Evolutionary conservation across 2,797 vertebrate genomes (phyloP), one percentile per base, ranked within the genome.

Genomic region (Mallotus villosus): DNA sequence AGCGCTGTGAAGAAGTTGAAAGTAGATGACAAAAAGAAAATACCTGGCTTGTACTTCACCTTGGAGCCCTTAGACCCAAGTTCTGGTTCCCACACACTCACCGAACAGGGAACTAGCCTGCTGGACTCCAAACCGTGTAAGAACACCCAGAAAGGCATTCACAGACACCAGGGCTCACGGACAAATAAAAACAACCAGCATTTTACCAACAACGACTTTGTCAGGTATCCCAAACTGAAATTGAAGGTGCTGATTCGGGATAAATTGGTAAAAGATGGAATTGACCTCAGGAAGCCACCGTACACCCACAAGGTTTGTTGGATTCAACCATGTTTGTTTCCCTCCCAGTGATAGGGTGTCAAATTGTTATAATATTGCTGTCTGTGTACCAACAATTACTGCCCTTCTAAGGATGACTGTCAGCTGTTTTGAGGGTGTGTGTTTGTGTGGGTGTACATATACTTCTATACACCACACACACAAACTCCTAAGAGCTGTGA

Each of bases 171-270:
- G 84, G 83, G 71, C 68, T 88, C 73, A 72, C 92, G 80, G 76
- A 89, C 85, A 29, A 87, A 88, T 74, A 92, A 88, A 80, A 90
- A 88, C 2, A 84, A 89, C 77, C 80, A 9, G 1, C 76, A 79
- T 53, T 75, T 78, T 68, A 91, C 82, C 27, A 84, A 87, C 32
- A 90, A 87, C 72, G 94, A 95, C 80, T 92, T 92, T 85, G 88
- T 94, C 77, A 93, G 90, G 27, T 97, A 95, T 82, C 97, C 97
- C 53, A 93, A 94, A 76, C 88, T 99, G 80, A 97, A 96, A 78
- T 91, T 98, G 75, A 99, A 99, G 89, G 96, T 98, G 66, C 94
- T 98, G 93, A 94, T 98, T 46, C 88, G 96, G 86, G 96, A 99
- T 84, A 99, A 98, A 88, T 95, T 98, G 0, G 84, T 95, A 41